Base-by-base conservation (phyloP, 2,113 vertebrate genomes). In the Poecilia latipinna region DNA sequence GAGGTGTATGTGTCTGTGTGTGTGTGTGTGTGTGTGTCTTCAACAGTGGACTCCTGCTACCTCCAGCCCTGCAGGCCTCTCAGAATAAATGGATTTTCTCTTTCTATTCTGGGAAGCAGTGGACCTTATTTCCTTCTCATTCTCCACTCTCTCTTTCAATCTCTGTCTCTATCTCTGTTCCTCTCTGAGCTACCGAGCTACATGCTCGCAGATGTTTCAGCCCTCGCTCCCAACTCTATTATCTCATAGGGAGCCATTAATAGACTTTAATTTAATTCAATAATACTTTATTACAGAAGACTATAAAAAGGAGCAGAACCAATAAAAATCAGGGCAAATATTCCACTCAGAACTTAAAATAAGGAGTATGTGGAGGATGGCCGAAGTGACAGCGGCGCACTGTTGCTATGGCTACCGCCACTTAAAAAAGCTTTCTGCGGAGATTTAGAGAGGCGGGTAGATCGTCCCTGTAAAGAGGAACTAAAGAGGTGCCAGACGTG, bases 31-130 rank as follows among this genome's bases (percentile, higher is more conserved):
- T 2, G 35, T 78, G 69, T 66, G 83, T 83, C 74, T 81, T 57
- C 17, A 60, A 69, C 82, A 74, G 68, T 78, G 84, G 80, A 89
- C 83, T 90, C 89, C 83, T 78, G 87, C 87, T 86, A 84, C 87
- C 86, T 82, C 86, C 79, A 85, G 77, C 87, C 85, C 86, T 82
- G 85, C 86, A 88, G 89, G 86, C 86, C 88, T 82, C 87, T 87
- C 78, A 82, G 76, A 88, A 89, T 90, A 91, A 93, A 93, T 92
- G 86, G 86, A 86, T 88, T 90, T 90, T 90, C 86, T 87, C 88
- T 88, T 86, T 89, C 86, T 88, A 87, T 91, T 90, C 82, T 85
- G 80, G 86, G 83, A 86, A 72, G 80, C 83, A 85, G 81, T 86
- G 88, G 83, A 90, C 90, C 89, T 88, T 84, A 90, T 90, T 92